Base-by-base conservation (phyloP, 1,140 invertebrate species). In the Eurosta solidaginis region DNA sequence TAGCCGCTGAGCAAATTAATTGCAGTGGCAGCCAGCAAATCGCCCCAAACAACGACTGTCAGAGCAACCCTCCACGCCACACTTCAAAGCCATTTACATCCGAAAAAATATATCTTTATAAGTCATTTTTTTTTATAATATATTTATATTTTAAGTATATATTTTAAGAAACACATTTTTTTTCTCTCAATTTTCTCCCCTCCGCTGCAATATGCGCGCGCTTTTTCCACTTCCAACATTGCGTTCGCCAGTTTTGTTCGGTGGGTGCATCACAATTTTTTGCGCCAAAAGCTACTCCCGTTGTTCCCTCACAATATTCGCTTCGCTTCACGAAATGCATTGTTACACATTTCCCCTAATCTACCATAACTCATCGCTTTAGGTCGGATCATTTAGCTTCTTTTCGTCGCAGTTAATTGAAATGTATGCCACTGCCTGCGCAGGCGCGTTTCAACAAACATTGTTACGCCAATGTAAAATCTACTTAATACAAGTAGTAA, bases 1-100 rank as follows among this genome's bases (percentile, higher is more conserved):
- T 68, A 68, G 59, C 59, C 59, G 33, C 33, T n/a, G n/a, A n/a
- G n/a, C 59, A 68, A 68, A 68, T 68, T 68, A 68, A 68, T 29
- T 20, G 59, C 59, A 68, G 59, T 40, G 59, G 59, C 59, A 68
- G 59, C 33, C n/a, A 68, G 40, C 33, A 68, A 68, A 40, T 68
- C 59, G 33, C 59, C 59, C 17, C 59, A 40, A 36, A 14, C 12
- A 1, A 12, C 33, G 59, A n/a, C 29, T 68, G 59, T 68, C 59
- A 68, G 17, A 40, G 17, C 10, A 10, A 36, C 59, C 59, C 59
- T 63, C 33, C n/a, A 1, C 6, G n/a, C 27, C 17, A 33, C 59
- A 29, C n/a, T 40, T 20, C 59, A 42, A 36, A 33, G 29, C 25
- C 33, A 68, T 68, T 68, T 68, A 20, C 33, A 68, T 68, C 59